Percentiles rank a stretch among this genome's conserved stretches.
These are phyloP conservation scores for Conus betulinus DNA, from an alignment of 1,140 invertebrate genomes.

Conservation along the genomic window DNA sequence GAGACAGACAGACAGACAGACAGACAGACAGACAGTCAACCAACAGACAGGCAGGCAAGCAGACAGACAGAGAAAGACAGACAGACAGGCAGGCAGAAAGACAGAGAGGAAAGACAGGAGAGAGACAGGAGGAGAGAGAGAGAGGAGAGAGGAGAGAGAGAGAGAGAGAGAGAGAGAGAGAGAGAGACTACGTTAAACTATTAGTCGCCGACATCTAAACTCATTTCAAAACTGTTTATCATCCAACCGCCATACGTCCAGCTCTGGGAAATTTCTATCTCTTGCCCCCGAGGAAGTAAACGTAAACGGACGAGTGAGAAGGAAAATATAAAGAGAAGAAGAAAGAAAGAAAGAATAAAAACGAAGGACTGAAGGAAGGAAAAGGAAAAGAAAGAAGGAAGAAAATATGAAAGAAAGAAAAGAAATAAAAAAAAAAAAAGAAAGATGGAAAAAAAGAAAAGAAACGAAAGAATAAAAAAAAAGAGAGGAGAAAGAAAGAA, in stretches of 20 bases:
- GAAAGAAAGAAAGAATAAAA: background rate
- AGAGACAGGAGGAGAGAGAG: background rate
- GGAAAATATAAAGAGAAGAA: background rate
- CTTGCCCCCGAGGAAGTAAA: no score
- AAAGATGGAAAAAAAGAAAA: no score
- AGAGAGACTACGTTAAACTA: no score
- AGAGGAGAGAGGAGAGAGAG: background rate
- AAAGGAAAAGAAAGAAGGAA: no score
- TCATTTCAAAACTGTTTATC: no score
- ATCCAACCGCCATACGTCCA: no score
- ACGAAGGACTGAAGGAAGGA: background rate
- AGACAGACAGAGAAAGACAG: no score
- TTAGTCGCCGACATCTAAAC: no score
- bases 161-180: background rate
- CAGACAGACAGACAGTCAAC: background rate
- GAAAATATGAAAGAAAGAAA: background rate
- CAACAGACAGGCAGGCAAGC: background rate
- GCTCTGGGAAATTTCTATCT: no score
- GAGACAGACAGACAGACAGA: conserved; percentile 4
- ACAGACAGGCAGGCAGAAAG: background rate
- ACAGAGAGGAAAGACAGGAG: background rate
- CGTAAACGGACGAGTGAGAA: no score
- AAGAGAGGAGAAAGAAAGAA: no score
- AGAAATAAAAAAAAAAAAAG: background rate
- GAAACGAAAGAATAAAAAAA: no score